A percentile compares a stretch with the other conserved stretches of the same genome.
Conservation (phyloP, 2,888 invertebrate genomes). For the Cotesia congregata region DNA sequence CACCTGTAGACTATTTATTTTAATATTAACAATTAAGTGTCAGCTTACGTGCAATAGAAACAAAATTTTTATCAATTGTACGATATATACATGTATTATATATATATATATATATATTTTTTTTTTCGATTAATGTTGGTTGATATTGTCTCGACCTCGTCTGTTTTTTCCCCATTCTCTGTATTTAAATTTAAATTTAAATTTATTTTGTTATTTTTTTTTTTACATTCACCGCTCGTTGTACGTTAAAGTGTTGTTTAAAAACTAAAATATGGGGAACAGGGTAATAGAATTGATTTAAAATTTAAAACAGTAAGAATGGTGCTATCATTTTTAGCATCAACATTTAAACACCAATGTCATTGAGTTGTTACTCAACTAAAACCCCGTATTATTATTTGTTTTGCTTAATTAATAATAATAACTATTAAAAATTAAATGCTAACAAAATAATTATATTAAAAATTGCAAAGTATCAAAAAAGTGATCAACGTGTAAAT, state of each 20-base stretch:
- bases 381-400: neutral
- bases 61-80: constrained; percentile 30
- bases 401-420: constrained; percentile 5
- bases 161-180: constrained; percentile 21
- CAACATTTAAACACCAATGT: constrained; percentile 3
- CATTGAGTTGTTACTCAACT: constrained; percentile 7
- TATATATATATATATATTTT: constrained; percentile 29
- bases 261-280: constrained; percentile 12
- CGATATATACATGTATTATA: constrained; percentile 9
- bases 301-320: neutral
- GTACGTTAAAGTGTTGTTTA: neutral
- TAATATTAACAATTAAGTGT: constrained; percentile 30
- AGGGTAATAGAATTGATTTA: constrained; percentile 16
- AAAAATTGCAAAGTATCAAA: neutral
- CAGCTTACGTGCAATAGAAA: constrained; percentile 37
- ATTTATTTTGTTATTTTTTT: neutral
- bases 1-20: constrained; percentile 4
- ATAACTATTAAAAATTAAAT: constrained; percentile 2
- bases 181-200: constrained; percentile 9
- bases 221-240: neutral
- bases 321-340: constrained; percentile 2
- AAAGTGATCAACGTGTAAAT: constrained; percentile 25
- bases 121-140: constrained; percentile 21
- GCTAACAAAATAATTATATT: constrained; percentile 6
- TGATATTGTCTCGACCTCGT: constrained; percentile 20